phyloP scores from a whole-genome alignment of 1,140 invertebrate species.

The Heliconius congener region DNA sequence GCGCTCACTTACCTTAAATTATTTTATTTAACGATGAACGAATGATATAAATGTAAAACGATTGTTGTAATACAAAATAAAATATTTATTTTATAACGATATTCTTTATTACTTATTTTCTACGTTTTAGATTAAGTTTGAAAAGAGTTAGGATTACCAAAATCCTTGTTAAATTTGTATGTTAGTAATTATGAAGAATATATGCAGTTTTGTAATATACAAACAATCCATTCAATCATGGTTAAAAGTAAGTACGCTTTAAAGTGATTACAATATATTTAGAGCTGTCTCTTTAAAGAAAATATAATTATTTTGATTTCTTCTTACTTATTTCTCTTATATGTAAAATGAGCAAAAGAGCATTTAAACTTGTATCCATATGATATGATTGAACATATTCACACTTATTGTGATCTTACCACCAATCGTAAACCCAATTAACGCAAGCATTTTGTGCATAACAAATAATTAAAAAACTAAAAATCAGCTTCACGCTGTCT shows the following conservation, averaged over 20 bases:
- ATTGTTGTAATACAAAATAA: background rate
- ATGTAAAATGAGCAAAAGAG: too few species aligned
- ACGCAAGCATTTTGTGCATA: background rate
- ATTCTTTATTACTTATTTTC: background rate
- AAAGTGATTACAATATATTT: too few species aligned
- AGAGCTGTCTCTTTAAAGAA: too few species aligned
- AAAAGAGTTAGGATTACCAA: too few species aligned
- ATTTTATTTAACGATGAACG: constrained; percentile 12
- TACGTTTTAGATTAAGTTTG: background rate
- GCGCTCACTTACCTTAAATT: constrained; percentile 74
- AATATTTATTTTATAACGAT: constrained; percentile 6
- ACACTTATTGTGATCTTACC: background rate
- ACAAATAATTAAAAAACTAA: background rate
- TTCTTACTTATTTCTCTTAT: too few species aligned
- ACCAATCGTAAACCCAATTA: background rate
- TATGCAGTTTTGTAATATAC: too few species aligned
- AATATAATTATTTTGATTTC: too few species aligned
- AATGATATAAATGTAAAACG: constrained; percentile 15
- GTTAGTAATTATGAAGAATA: too few species aligned
- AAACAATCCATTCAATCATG: too few species aligned
- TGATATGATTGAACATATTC: background rate
- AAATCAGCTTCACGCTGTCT: too few species aligned
- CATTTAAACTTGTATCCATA: too few species aligned
- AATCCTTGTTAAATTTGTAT: background rate
- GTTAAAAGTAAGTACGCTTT: too few species aligned